phyloP scores from a whole-genome alignment of 1,140 invertebrate genomes.

The Anagrus nilaparvatae region DNA sequence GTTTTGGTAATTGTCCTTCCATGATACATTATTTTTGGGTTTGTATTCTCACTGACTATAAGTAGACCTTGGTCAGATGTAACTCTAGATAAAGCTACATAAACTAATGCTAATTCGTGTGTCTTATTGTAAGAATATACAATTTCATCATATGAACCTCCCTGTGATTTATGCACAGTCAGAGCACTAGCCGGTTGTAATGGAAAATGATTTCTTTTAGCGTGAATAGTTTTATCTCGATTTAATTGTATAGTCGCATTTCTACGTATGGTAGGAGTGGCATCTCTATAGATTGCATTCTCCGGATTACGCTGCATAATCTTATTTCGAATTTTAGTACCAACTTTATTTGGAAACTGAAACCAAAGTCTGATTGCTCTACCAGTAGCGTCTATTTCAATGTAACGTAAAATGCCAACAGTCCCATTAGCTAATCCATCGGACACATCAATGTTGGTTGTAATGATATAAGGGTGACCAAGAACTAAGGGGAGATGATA shows the following conservation, averaged over 20 bases:
- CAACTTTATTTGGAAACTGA: constrained; percentile 16
- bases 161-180: constrained; percentile 21
- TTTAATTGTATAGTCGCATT: constrained; percentile 23
- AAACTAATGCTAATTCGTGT: background rate
- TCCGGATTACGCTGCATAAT: constrained; percentile 8
- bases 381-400: constrained; percentile 22
- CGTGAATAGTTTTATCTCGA: constrained; percentile 23
- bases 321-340: constrained; percentile 17
- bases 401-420: constrained; percentile 25
- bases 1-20: no score
- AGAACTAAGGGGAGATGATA: constrained; percentile 27
- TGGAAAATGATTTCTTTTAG: constrained; percentile 27
- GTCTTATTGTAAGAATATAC: constrained; percentile 18
- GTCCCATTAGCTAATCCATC: constrained; percentile 33
- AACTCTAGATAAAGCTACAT: constrained; percentile 1
- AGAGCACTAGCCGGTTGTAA: constrained; percentile 23
- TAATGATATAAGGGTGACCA: constrained; percentile 27
- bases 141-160: constrained; percentile 19
- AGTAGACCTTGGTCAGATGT: background rate
- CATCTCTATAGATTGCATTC: constrained; percentile 2
- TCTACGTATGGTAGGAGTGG: constrained; percentile 19
- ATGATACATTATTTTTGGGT: background rate
- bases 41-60: background rate
- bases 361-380: constrained; percentile 17
- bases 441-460: constrained; percentile 29